Conservation (phyloP, 1,140 invertebrate species). For the Anastrepha ludens region DNA sequence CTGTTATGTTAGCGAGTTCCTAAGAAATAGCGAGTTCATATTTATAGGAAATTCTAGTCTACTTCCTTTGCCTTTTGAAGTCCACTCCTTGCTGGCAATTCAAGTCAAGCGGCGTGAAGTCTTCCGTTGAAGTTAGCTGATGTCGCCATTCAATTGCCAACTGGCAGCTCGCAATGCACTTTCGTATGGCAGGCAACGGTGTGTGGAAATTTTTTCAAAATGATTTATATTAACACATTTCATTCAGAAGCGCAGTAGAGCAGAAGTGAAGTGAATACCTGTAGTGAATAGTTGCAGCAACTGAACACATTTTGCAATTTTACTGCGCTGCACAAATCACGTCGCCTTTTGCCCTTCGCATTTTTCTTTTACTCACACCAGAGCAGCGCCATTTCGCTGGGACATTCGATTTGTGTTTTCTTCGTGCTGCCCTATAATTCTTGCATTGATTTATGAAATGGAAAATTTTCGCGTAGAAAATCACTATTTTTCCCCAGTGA, state of each 20-base stretch:
- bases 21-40: too few relatives aligned
- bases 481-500: not conserved
- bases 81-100: too few relatives aligned
- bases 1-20: too few relatives aligned
- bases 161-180: not conserved
- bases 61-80: too few relatives aligned
- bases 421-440: not conserved
- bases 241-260: not conserved
- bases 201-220: constrained; percentile 45
- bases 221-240: constrained; percentile 50
- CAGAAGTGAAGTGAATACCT: not conserved
- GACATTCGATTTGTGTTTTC: constrained; percentile 14
- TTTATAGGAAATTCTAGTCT: too few relatives aligned
- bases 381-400: not conserved
- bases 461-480: not conserved
- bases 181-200: not conserved
- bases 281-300: not conserved
- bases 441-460: not conserved
- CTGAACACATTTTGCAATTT: not conserved
- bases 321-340: not conserved
- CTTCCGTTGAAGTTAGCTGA: too few relatives aligned
- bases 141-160: not conserved
- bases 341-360: not conserved
- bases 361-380: not conserved
- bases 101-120: too few relatives aligned